Conservation (phyloP, 2,113 vertebrate genomes). For the Brienomyrus longianalis region DNA sequence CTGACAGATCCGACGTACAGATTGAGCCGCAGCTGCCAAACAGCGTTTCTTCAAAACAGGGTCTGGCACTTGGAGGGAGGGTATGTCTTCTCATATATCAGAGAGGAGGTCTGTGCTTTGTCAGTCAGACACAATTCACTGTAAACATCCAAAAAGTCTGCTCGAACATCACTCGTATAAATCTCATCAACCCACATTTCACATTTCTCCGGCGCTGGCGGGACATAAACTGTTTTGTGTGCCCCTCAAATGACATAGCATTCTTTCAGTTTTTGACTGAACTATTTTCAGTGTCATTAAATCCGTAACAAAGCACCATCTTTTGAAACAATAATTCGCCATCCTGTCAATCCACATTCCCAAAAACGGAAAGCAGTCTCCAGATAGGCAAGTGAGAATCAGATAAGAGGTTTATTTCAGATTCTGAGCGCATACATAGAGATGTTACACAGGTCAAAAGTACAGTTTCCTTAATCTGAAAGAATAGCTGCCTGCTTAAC, state of each 20-base stretch:
- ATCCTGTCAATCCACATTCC: background rate
- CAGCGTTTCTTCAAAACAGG: background rate
- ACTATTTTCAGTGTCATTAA: background rate
- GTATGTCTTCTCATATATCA: background rate
- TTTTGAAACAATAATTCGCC: background rate
- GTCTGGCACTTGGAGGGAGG: background rate
- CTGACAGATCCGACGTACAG: background rate
- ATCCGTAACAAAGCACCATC: background rate
- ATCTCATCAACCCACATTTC: conserved; percentile 15
- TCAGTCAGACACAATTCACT: conserved; percentile 21
- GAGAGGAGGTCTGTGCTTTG: conserved; percentile 5
- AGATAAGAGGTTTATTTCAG: background rate
- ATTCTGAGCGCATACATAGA: background rate
- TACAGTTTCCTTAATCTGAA: background rate
- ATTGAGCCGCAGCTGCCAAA: background rate
- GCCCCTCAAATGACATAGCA: background rate
- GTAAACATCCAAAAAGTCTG: conserved; percentile 27
- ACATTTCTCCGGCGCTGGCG: background rate
- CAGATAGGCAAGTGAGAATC: background rate
- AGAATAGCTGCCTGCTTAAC: background rate
- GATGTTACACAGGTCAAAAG: background rate
- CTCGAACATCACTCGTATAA: conserved; percentile 25
- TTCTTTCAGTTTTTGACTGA: background rate
- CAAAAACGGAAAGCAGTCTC: background rate
- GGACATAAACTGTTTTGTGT: background rate